These are phyloP conservation scores for Platichthys flesus DNA, from an alignment of 2,113 vertebrate species.

Conservation along the genomic window DNA sequence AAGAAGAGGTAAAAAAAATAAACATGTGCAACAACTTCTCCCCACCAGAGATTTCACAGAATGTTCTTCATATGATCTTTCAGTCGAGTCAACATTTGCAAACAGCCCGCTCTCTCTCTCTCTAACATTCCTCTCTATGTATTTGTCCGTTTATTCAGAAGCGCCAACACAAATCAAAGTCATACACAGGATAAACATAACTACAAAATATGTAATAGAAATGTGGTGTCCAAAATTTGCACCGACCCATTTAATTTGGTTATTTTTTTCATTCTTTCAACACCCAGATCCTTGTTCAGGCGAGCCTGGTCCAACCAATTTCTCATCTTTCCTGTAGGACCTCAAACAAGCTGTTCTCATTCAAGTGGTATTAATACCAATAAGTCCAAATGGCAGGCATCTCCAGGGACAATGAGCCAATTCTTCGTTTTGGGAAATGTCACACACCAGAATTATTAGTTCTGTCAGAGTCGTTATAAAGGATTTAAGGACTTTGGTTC, in stretches of 20 bases:
- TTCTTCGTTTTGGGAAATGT: slow-evolving; percentile 21
- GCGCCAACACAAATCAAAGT: neutral
- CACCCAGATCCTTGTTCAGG: slow-evolving; percentile 9
- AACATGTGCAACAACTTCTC: neutral
- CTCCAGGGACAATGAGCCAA: slow-evolving; percentile 12
- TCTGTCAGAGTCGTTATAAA: neutral
- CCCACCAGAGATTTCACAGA: neutral
- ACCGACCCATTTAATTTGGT: neutral
- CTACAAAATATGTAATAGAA: neutral
- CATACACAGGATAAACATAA: neutral
- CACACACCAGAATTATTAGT: neutral
- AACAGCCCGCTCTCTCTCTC: neutral
- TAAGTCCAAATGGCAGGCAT: slow-evolving; percentile 27
- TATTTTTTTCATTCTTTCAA: slow-evolving; percentile 24
- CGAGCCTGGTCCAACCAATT: neutral
- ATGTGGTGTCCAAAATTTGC: neutral
- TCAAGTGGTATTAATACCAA: slow-evolving; percentile 22
- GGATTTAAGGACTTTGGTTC: neutral
- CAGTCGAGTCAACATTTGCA: slow-evolving; percentile 12
- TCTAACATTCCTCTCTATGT: neutral
- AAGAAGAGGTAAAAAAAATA: neutral
- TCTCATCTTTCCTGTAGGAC: slow-evolving; percentile 22
- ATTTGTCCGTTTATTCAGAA: neutral
- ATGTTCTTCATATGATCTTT: slow-evolving; percentile 9
- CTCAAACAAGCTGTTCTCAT: slow-evolving; percentile 23